Base-by-base conservation (phyloP, 2,888 invertebrate genomes). In the Eupithecia centaureata region DNA sequence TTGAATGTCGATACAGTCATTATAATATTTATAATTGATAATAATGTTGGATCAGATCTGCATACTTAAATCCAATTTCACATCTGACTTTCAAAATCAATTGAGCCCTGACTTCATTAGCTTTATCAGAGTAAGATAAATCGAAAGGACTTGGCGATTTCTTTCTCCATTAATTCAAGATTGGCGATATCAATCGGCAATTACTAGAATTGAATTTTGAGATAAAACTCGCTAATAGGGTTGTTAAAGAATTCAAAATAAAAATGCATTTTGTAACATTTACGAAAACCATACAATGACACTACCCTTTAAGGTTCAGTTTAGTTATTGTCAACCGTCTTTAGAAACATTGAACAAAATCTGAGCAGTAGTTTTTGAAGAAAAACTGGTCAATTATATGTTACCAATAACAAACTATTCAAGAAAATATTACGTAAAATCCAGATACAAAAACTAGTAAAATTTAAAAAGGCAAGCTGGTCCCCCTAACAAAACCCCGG, bases 81-180 rank as follows among this genome's bases (percentile, higher is more conserved):
- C 65, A 67, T 66, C 61, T 25, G 68, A 73, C 80, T 78, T 83
- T 84, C 79, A 79, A 85, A 86, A 84, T 84, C 86, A 86, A 86
- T 88, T 86, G 83, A 78, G 74, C 57, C 73, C 64, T 62, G 76
- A 83, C 77, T 87, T 88, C 86, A 80, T 88, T 87, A 86, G 80
- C 80, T 83, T 85, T 87, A 88, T 87, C 87, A 77, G 70, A 65
- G 51, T 63, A 74, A 83, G 83, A 86, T 86, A 84, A 84, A 86
- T 86, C 75, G 82, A 76, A 67, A 72, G 75, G 78, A 78, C 71
- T 78, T 71, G 71, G 70, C 78, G 83, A 79, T 84, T 82, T 80
- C 79, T 80, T 78, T 77, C 71, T 65, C 79, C 83, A 84, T 85
- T 85, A 83, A 84, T 85, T 82, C 78, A 73, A 77, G 81, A 82